Evolutionary conservation across 2,888 invertebrate species (phyloP), one percentile per base, ranked within the genome.

Genomic region (Camponotus fellah): DNA sequence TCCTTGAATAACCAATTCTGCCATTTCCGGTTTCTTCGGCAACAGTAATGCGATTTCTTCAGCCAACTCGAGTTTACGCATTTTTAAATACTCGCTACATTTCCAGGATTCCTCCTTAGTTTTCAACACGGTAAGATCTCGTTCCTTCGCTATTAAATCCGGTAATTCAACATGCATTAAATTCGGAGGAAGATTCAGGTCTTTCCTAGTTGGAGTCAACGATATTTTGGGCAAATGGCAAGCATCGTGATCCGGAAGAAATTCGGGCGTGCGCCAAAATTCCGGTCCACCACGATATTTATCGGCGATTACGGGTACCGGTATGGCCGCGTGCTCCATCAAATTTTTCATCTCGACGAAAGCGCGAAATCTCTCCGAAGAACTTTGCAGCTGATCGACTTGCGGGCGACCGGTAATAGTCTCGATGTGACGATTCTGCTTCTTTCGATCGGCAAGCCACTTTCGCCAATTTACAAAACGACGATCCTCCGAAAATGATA

Each of bases 311-410:
- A 84, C 77, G 3, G 87, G 87, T 1, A 82, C 84, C 0, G 89
- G 86, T 0, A 92, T 88, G 0, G 95, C 95, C 3, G 95, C 96
- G 2, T 95, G 93, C 0, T 95, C 95, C 2, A 91, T 92, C 4
- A 91, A 12, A 14, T 86, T 86, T 40, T 74, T 86, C 81, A 86
- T 92, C 53, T 93, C 94, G 5, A 88, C 66, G 17, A 87, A 76
- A 0, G 83, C 68, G 0, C 93, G 91, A 26, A 88, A 85, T 4
- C 68, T 87, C 4, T 93, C 93, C 37, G 89, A 86, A 0, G 92
- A 89, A 64, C 91, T 92, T 3, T 92, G 40, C 0, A 88, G 43
- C 17, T 93, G 87, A 17, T 93, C 88, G 3, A 65, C n/a, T 3
- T 72, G 87, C 8, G 83, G 74, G 2, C 93, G 90, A 32, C 85